phyloP scores from a whole-genome alignment of 2,113 vertebrate species.

The Campylomormyrus tamandua region DNA sequence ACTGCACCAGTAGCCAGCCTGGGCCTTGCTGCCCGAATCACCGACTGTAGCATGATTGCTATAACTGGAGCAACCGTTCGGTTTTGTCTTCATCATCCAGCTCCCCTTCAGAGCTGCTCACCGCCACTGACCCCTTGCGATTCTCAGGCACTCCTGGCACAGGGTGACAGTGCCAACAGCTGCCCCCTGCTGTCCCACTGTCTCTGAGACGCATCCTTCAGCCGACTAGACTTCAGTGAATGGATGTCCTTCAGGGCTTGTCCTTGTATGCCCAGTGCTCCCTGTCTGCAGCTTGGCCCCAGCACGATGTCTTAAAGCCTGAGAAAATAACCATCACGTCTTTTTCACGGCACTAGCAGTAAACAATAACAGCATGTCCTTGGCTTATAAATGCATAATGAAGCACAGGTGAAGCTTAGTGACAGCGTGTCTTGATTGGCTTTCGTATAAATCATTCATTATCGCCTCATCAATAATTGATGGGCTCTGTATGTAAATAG shows the following conservation, averaged over 20 bases:
- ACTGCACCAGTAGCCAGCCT: neutral
- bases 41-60: neutral
- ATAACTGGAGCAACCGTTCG: neutral
- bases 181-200: neutral
- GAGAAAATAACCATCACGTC: neutral
- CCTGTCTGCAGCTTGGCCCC: neutral
- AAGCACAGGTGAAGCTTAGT: constrained; percentile 54
- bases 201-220: neutral
- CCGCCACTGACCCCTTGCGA: neutral
- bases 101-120: neutral
- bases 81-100: neutral
- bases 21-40: neutral
- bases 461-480: constrained; percentile 69
- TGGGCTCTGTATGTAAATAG: constrained; percentile 70
- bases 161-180: neutral
- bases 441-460: constrained; percentile 73
- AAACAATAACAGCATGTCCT: constrained; percentile 69
- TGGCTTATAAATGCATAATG: constrained; percentile 72
- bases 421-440: constrained; percentile 66
- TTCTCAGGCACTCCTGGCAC: neutral
- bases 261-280: neutral
- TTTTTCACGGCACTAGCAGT: constrained; percentile 40
- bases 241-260: neutral
- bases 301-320: neutral
- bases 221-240: neutral